Percentiles rank a stretch among this genome's conserved stretches.
These are phyloP conservation scores for Apteryx owenii DNA, from an alignment of 2,113 vertebrate species.

Conservation along the genomic window DNA sequence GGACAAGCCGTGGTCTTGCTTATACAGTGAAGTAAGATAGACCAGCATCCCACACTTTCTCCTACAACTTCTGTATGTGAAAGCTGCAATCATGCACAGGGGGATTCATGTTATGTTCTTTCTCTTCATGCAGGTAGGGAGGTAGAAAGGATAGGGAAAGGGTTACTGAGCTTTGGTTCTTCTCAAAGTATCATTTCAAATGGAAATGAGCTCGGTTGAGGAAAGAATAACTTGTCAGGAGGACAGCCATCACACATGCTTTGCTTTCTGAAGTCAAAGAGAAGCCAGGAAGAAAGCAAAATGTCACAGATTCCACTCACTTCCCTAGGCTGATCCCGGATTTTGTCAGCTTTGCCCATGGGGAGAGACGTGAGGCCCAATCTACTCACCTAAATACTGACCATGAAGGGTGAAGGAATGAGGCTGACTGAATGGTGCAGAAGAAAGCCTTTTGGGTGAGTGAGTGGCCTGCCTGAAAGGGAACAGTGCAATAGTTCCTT, in stretches of 20 bases:
- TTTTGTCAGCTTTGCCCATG: neutral
- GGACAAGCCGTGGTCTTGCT: neutral
- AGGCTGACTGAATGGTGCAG: rapidly evolving
- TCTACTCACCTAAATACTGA: neutral
- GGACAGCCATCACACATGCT: neutral
- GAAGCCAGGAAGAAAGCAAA: neutral
- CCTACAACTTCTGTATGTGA: neutral
- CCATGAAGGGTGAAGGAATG: neutral
- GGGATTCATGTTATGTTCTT: neutral
- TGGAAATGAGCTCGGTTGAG: neutral
- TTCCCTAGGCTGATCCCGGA: neutral
- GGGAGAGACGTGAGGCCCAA: neutral
- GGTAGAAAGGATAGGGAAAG: neutral
- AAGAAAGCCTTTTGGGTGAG: neutral
- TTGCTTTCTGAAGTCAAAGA: neutral
- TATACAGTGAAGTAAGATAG: neutral
- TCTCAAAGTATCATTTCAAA: neutral
- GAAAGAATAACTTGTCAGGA: neutral
- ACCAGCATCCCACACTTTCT: neutral
- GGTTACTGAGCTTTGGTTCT: neutral
- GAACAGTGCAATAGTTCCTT: neutral
- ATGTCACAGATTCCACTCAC: neutral
- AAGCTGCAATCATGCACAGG: neutral
- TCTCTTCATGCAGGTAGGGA: neutral
- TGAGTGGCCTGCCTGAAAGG: neutral